These are phyloP conservation scores for Spisula subtruncata DNA, from an alignment of 2,888 invertebrate species.

Conservation along the genomic window DNA sequence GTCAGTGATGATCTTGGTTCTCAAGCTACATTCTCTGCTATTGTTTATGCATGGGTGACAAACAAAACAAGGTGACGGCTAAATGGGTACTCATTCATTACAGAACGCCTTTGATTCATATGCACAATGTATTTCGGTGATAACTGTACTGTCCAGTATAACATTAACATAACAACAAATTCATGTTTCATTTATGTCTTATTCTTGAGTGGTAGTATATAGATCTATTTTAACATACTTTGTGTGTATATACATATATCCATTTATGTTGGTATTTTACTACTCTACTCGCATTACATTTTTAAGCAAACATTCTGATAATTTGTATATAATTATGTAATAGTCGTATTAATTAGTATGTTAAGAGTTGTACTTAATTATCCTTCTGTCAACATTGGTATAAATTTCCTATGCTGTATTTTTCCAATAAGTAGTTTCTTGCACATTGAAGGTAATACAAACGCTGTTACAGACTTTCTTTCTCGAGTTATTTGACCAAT, in stretches of 20 bases:
- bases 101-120: slow-evolving; percentile 42
- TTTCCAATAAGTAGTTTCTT: too few species aligned
- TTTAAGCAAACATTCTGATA: too few species aligned
- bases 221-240: slow-evolving; percentile 34
- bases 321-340: too few species aligned
- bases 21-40: slow-evolving; percentile 48
- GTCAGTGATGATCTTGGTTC: slow-evolving; percentile 37
- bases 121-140: slow-evolving; percentile 53
- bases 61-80: slow-evolving; percentile 39
- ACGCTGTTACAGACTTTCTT: too few species aligned
- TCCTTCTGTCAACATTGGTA: too few species aligned
- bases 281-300: not conserved
- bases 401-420: too few species aligned
- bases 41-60: slow-evolving; percentile 49
- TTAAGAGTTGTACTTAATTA: too few species aligned
- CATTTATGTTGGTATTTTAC: slow-evolving; percentile 3
- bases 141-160: slow-evolving; percentile 53
- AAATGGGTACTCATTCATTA: not conserved
- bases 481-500: too few species aligned
- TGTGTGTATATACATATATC: slow-evolving; percentile 35
- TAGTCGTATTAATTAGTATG: too few species aligned
- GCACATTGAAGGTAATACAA: too few species aligned
- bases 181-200: slow-evolving; percentile 36
- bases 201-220: slow-evolving; percentile 55
- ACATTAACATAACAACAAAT: slow-evolving; percentile 53